Conservation (phyloP, 1,140 invertebrate genomes). For the Batillaria attramentaria region DNA sequence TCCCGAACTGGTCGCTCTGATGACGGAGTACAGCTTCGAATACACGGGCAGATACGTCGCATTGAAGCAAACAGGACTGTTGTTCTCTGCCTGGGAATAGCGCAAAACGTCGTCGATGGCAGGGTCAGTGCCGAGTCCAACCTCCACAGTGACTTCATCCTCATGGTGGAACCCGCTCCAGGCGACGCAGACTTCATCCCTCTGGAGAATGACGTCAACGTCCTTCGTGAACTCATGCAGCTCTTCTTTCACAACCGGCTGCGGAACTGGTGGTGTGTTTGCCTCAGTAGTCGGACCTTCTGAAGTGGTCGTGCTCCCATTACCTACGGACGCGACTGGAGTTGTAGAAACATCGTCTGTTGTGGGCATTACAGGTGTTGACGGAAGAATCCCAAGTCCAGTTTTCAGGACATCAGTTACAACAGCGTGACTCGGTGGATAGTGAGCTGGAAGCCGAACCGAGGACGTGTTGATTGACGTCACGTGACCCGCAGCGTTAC, state of each 20-base stretch:
- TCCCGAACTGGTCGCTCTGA: neutral
- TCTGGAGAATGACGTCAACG: constrained; percentile 23
- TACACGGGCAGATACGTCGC: neutral
- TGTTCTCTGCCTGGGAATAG: neutral
- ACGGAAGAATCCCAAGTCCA: neutral
- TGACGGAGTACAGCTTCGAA: constrained; percentile 6
- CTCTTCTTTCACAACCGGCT: neutral
- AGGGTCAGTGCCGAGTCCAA: constrained; percentile 37
- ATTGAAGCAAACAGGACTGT: neutral
- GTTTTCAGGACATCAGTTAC: constrained; percentile 38
- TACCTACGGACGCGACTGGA: neutral
- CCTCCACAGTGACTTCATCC: constrained; percentile 35
- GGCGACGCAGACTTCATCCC: constrained; percentile 33
- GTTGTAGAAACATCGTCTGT: neutral
- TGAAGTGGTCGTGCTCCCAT: neutral
- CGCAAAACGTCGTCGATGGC: neutral
- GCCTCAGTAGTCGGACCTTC: neutral
- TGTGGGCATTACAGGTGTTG: neutral
- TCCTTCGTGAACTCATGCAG: constrained; percentile 18
- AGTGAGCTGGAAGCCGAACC: constrained; percentile 40
- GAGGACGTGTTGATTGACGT: constrained; percentile 19
- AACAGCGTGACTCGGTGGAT: constrained; percentile 39
- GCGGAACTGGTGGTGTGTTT: neutral
- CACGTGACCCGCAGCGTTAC: constrained; percentile 39
- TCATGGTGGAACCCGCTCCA: constrained; percentile 47